These are phyloP conservation scores for Oryzias javanicus DNA, from an alignment of 2,113 vertebrate genomes.

Conservation along the genomic window DNA sequence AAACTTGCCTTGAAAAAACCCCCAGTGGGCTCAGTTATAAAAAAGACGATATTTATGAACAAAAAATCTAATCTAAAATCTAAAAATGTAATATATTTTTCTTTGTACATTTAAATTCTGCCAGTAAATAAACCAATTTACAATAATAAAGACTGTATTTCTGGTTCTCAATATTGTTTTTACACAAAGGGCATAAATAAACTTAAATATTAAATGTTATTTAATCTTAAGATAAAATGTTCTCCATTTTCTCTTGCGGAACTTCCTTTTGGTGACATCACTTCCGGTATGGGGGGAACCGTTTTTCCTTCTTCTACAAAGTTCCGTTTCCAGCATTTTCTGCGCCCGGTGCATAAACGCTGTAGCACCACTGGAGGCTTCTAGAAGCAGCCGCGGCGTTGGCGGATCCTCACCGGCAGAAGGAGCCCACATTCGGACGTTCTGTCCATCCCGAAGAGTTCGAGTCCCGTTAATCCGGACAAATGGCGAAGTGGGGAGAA, in stretches of 20 bases:
- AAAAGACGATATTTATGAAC: too few relatives aligned
- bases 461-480: background rate
- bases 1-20: too few relatives aligned
- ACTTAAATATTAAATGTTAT: too few relatives aligned
- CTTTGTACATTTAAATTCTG: too few relatives aligned
- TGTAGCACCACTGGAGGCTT: conserved; percentile 63
- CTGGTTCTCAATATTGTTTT: too few relatives aligned
- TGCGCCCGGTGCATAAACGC: conserved; percentile 36
- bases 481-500: conserved; percentile 98
- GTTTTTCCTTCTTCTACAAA: conserved; percentile 9
- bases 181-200: too few relatives aligned
- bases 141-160: too few relatives aligned
- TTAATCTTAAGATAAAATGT: too few relatives aligned
- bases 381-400: conserved; percentile 73
- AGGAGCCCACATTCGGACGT: background rate
- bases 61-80: too few relatives aligned
- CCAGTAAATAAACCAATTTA: too few relatives aligned
- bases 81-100: too few relatives aligned
- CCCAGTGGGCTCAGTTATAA: too few relatives aligned
- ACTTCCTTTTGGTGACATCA: background rate
- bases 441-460: rapidly evolving
- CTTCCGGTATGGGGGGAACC: conserved; percentile 7
- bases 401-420: conserved; percentile 35
- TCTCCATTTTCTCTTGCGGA: conserved; percentile 10
- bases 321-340: conserved; percentile 77